Evolutionary conservation across 2,797 vertebrate genomes (phyloP), one percentile per base, ranked within the genome.

Genomic region (Sebastes baramenuke): DNA sequence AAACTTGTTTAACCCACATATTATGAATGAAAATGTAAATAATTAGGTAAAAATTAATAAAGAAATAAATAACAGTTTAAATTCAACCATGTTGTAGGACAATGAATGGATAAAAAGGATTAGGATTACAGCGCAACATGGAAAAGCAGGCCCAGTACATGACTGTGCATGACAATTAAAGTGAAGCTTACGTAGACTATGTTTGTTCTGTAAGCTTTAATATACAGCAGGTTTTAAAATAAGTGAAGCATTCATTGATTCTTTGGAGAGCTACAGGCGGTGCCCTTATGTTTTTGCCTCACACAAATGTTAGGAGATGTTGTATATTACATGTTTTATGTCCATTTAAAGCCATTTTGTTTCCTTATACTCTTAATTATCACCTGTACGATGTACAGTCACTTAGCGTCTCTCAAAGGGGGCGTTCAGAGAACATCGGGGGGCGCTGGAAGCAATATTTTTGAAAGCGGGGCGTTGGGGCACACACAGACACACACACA

Each of bases 61-160:
- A 61, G 2, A 27, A 69, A 46, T 27, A 66, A 30, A 36, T 52
- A 61, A 30, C 9, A 62, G 14, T 64, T 61, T 68, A 42, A 77
- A 67, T 25, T 49, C 42, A 77, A 14, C 72, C n/a, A 12, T 82
- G 72, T 71, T 75, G 52, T 34, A 67, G 58, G 62, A 85, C 34
- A 83, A 65, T 74, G 36, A 77, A 75, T 72, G 58, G 16, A 76
- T 61, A 29, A 65, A 80, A 83, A 69, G 36, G 75, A 86, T 87
- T 75, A 66, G 59, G 67, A 86, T 88, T 89, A 77, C 7, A 71
- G 69, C 4, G 12, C 25, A 69, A 67, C 38, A 81, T 58, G n/a
- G 20, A 67, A 38, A 73, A 79, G 72, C 66, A 67, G 66, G 67
- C 67, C 58, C 16, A 34, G 55, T 64, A 76, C 34, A 52, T 74